These are phyloP conservation scores for Megathymus violae DNA, from an alignment of 1,140 invertebrate species.

Conservation along the genomic window DNA sequence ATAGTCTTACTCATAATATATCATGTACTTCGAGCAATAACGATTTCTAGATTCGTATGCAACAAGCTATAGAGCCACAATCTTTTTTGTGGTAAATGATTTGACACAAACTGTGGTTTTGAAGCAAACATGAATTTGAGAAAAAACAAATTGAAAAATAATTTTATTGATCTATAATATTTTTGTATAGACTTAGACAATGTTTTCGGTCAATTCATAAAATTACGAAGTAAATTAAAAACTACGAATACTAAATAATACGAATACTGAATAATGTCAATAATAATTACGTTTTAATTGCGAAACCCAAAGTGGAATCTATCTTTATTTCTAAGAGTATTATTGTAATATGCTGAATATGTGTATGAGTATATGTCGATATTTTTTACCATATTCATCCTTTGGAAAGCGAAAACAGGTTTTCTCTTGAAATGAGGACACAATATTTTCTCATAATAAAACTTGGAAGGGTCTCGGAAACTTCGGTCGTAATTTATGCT, in stretches of 20 bases:
- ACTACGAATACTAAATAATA: no score
- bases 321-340: not conserved
- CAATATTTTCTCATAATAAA: slow-evolving; percentile 52
- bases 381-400: slow-evolving; percentile 37
- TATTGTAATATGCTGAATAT: not conserved
- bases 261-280: no score
- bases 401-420: slow-evolving; percentile 28
- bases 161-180: no score
- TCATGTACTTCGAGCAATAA: slow-evolving; percentile 11
- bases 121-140: no score
- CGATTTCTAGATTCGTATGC: not conserved
- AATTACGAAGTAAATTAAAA: no score
- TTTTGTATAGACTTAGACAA: no score
- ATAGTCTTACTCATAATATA: slow-evolving; percentile 55
- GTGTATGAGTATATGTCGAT: no score
- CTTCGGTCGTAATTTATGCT: slow-evolving; percentile 65
- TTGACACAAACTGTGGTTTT: no score
- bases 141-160: no score
- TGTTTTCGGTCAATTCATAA: no score
- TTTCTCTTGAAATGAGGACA: slow-evolving; percentile 31
- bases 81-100: slow-evolving; percentile 29
- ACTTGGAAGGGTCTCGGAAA: slow-evolving; percentile 47
- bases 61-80: not conserved
- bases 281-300: no score
- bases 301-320: no score